Conservation (phyloP, 2,113 vertebrate genomes). For the Paradisaea rubra region DNA sequence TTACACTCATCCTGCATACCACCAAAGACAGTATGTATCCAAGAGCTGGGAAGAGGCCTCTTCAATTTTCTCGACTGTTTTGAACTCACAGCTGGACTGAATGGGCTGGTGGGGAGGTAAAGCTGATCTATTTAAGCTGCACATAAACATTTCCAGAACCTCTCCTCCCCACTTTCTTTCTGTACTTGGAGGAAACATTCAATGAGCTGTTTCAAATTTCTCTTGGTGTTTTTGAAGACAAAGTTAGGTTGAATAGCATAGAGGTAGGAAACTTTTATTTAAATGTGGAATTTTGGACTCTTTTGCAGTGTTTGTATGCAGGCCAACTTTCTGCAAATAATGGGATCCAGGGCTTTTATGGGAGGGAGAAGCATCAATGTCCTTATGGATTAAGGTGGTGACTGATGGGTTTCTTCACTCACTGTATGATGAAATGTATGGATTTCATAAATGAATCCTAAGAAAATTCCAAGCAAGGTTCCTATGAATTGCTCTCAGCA, state of each 20-base stretch:
- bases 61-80: background rate
- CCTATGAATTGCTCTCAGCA: background rate
- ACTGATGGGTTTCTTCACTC: background rate
- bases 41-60: background rate
- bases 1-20: background rate
- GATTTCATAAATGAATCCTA: background rate
- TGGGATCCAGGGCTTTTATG: background rate
- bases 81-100: background rate
- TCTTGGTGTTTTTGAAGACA: background rate
- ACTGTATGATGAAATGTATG: background rate
- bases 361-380: rapidly evolving
- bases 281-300: background rate
- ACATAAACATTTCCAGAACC: background rate
- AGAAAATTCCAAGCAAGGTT: background rate
- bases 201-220: background rate
- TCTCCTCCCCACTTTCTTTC: background rate
- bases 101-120: rapidly evolving
- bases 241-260: background rate
- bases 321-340: background rate
- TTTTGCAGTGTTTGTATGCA: background rate
- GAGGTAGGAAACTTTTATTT: background rate
- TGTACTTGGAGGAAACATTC: background rate
- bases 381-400: background rate
- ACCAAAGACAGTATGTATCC: background rate
- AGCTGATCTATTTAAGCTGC: background rate